Conservation (phyloP, 2,888 invertebrate species). For the Melanophora roralis region DNA sequence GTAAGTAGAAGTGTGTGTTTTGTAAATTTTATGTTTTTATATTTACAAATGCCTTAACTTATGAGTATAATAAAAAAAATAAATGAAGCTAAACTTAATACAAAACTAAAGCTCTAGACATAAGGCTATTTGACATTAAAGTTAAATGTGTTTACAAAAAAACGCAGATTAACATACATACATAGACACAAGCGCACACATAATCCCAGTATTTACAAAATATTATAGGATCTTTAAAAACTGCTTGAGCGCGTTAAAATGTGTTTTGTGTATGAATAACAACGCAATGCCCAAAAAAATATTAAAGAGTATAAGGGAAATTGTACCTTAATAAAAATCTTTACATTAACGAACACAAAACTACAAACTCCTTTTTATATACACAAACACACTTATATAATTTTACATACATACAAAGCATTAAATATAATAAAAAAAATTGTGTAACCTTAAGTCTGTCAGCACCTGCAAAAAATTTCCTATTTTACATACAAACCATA, state of each 20-base stretch:
- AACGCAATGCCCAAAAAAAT: neutral
- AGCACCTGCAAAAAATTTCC: constrained; percentile 38
- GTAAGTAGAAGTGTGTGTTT: neutral
- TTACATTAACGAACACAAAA: constrained; percentile 9
- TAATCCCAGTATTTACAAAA: neutral
- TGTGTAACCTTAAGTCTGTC: constrained; percentile 22
- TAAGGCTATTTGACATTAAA: constrained; percentile 53
- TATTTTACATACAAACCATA: neutral
- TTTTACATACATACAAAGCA: neutral
- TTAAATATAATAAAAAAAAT: neutral
- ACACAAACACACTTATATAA: neutral
- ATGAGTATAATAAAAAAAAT: constrained; percentile 49
- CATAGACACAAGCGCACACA: neutral
- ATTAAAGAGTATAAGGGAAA: neutral
- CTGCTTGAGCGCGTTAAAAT: neutral
- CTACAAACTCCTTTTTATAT: neutral
- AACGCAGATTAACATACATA: neutral
- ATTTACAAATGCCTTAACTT: constrained; percentile 51
- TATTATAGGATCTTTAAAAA: neutral
- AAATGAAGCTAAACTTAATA: constrained; percentile 20
- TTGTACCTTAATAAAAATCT: constrained; percentile 1
- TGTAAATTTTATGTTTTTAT: neutral
- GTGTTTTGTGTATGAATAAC: constrained; percentile 2
- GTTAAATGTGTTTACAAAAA: neutral
- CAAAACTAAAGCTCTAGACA: constrained; percentile 15